Base-by-base conservation (phyloP, 1,140 invertebrate genomes). In the Gonioctena quinquepunctata region DNA sequence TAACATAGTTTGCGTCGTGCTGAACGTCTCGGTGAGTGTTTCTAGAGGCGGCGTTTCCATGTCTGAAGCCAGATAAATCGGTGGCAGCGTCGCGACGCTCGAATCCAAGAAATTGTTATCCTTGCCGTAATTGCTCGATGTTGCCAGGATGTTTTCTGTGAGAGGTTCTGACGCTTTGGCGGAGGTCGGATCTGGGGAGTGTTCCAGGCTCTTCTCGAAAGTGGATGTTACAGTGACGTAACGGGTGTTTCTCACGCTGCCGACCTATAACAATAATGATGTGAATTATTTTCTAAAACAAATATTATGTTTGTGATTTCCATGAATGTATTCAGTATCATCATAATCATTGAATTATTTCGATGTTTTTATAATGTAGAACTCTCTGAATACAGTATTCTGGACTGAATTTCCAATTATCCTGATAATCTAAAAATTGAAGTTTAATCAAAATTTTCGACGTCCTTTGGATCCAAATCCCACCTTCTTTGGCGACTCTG, bases 11-110 rank as follows among this genome's bases (percentile, higher is more conserved):
- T 95, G 92, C 0, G 93, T 95, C 3, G 94, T 95, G 68, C 93
- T 95, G 84, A 95, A 96, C 1, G 93, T 94, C 84, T 96, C 94
- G 0, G 93, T 95, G n/a, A 94, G 84, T 0, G 93, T 96, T 85
- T 95, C 92, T 61, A 96, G 81, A 0, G 93, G 91, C 19, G 92
- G 93, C 1, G 92, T 95, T 74, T 91, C 91, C 72, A 89, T 87
- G 68, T 90, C 90, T 8, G 89, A 88, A 5, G 90, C 89, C 8
- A 95, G 83, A 42, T 90, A 89, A 72, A 96, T 89, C 0, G 93
- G 88, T 11, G 93, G 94, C 2, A 96, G 84, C 1, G 93, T 95
- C 8, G 91, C 93, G 42, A 95, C 89, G 64, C 91, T 92, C 2
- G 91, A 91, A 81, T 92, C 91, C 33, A 93, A 77, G 0, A 88